Evolutionary conservation across 1,140 invertebrate genomes (phyloP), one percentile per base, ranked within the genome.

Genomic region (Arion vulgaris): DNA sequence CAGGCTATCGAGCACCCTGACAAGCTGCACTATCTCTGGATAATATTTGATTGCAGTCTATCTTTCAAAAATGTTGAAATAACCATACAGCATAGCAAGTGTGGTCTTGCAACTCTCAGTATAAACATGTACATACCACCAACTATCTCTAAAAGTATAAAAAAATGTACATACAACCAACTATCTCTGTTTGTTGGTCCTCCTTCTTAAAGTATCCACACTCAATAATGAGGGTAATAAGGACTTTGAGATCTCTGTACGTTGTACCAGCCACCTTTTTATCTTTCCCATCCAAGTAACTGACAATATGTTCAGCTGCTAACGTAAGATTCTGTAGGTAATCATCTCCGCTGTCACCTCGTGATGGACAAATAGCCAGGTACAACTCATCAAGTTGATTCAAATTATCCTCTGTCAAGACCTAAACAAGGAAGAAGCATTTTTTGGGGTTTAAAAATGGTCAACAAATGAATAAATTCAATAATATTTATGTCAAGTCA

Each of bases 171-270:
- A 57, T 57, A 57, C 85, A 85, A 34, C 74, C 83, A 23, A 26
- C 74, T 15, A 51, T n/a, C 72, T 86, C 88, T 68, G 84, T 80
- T 17, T 76, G 49, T 9, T 84, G 80, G 36, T 84, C 85, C n/a
- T n/a, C n/a, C 45, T 87, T 86, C 68, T 97, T 96, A 91, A 97
- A 96, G 89, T 97, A 97, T 26, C 96, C 96, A 91, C 94, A 95
- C 57, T 95, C 94, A 87, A 95, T 94, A 62, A 97, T 95, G 79
- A 94, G 94, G 39, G 93, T 92, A 69, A 97, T 93, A 45, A 97
- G 94, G 86, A 96, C 94, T 83, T 96, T 96, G 51, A 97, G 92
- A 85, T 95, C 95, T 84, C 95, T 94, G 89, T 97, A 98, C 0
- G 96, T 97, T 53, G 94, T 94, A 66, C 94, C 95, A 62, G 94